These are phyloP conservation scores for Pogonognathellus flavescens DNA, from an alignment of 1,140 invertebrate species.

Conservation along the genomic window DNA sequence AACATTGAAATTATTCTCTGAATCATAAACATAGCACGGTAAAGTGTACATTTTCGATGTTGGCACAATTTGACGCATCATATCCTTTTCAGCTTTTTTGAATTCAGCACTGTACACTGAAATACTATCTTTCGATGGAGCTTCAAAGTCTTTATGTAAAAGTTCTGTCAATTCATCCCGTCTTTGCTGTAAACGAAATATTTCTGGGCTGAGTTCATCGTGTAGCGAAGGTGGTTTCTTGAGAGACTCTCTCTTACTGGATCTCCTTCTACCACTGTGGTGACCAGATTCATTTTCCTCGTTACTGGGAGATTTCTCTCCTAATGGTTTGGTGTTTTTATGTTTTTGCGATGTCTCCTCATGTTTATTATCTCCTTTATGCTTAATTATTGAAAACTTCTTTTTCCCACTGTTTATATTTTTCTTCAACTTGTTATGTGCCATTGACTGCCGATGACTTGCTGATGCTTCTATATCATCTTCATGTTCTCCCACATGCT, in stretches of 20 bases:
- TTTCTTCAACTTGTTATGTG: too few relatives aligned
- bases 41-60: constrained; percentile 13
- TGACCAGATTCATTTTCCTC: not conserved
- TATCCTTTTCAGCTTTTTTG: not conserved
- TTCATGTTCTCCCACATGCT: too few relatives aligned
- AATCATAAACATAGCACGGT: constrained; percentile 14
- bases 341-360: too few relatives aligned
- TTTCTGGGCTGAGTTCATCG: not conserved
- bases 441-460: too few relatives aligned
- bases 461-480: too few relatives aligned
- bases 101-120: not conserved
- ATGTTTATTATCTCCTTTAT: too few relatives aligned
- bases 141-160: not conserved
- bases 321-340: not conserved
- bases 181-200: not conserved
- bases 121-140: not conserved
- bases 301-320: not conserved
- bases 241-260: not conserved
- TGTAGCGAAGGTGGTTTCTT: too few relatives aligned
- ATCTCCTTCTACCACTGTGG: not conserved
- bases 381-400: too few relatives aligned
- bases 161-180: not conserved
- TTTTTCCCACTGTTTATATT: too few relatives aligned
- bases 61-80: not conserved
- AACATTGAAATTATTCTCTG: not conserved